Evolutionary conservation across 2,797 vertebrate genomes (phyloP).

Genomic region (Hemitrygon akajei): DNA sequence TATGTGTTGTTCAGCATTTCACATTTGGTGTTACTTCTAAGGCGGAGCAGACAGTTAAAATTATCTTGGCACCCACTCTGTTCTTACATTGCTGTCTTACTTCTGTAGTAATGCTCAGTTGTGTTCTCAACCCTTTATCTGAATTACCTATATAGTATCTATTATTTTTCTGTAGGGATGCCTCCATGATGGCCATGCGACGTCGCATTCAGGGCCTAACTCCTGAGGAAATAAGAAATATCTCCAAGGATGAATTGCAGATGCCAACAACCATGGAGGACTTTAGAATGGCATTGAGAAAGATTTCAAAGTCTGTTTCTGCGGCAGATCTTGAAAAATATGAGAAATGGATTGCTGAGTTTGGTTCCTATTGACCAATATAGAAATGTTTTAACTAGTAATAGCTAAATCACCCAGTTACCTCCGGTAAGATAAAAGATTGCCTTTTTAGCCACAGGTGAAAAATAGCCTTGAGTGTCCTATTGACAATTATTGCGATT

Average conservation of each 20-base stretch:
- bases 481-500: not conserved
- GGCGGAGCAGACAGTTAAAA: not conserved
- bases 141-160: not conserved
- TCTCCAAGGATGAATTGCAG: conserved; percentile 93
- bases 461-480: not conserved
- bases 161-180: conserved; percentile 65
- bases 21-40: not conserved
- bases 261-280: conserved; percentile 99
- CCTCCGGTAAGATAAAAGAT: not conserved
- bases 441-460: not conserved
- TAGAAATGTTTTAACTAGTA: not conserved
- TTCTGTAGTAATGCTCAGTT: not conserved
- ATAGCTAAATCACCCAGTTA: not conserved
- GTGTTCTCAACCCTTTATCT: not conserved
- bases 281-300: conserved; percentile 85
- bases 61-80: not conserved
- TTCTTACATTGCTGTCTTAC: not conserved
- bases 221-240: conserved; percentile 92
- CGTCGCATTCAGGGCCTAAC: conserved; percentile 89
- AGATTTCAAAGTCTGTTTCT: conserved; percentile 94
- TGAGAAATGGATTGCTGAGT: conserved; percentile 92
- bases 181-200: conserved; percentile 97
- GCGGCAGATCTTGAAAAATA: conserved; percentile 91
- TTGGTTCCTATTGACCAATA: conserved; percentile 80
- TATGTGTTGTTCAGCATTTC: no score